Evolutionary conservation across 2,888 invertebrate genomes (phyloP), one percentile per base, ranked within the genome.

Genomic region (Luperina testacea): DNA sequence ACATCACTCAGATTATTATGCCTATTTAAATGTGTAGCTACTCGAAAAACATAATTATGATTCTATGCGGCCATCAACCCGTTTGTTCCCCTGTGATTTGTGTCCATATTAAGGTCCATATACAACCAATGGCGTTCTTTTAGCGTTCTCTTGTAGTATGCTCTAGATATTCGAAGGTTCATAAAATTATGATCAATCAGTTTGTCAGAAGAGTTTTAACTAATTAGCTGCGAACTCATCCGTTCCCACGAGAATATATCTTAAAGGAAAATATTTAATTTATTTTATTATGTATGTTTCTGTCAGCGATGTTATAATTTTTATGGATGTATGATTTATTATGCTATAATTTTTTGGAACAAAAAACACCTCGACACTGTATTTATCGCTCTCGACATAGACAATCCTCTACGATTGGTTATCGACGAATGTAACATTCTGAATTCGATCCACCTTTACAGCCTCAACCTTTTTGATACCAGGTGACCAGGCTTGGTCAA

Each of bases 11-110:
- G 91, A 92, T 92, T 91, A 92, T 89, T 87, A 90, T 90, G 89
- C 87, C 89, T 91, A 89, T 90, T 90, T 89, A 90, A 89, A 90
- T 88, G 83, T 88, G 89, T 88, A 84, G 90, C 89, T 89, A 89
- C 88, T 90, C 87, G 74, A 87, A 87, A 89, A 92, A 89, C 86
- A 88, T 90, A 91, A 92, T 92, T 91, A 92, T 90, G 86, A 90
- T 91, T 89, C 81, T 88, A 87, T 83, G 90, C 89, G 92, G 91
- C 87, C 90, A 89, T 89, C 86, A 89, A 92, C 92, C 92, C 82
- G 88, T 83, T 83, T 84, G 82, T 88, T 86, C 78, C 75, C 65
- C 82, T 81, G 77, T 88, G 82, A 89, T 88, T 90, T 84, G 89
- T 83, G 73, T 73, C 71, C 75, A 78, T 79, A 80, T 69, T 74